Percentiles rank a stretch among this genome's conserved stretches.
Evolutionary conservation across 2,113 vertebrate species (phyloP).

Genomic region (Ranitomeya variabilis): DNA sequence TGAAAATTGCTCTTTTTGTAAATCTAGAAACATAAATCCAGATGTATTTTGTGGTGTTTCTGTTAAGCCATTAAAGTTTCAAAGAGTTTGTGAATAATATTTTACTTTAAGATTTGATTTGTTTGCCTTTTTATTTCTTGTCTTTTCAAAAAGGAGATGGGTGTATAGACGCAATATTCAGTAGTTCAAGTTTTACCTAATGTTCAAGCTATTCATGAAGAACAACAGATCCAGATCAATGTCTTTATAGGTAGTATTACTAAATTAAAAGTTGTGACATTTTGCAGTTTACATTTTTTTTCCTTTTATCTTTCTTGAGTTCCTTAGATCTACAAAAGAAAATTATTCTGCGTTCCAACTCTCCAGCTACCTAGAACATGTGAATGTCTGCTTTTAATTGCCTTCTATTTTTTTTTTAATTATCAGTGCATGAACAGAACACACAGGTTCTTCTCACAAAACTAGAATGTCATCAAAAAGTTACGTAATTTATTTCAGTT

Average conservation of each 20-base stretch:
- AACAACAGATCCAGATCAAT: not conserved
- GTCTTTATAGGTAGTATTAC: not conserved
- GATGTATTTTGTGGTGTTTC: constrained; percentile 16
- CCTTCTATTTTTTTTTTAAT: no score
- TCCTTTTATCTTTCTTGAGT: not conserved
- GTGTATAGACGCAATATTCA: not conserved
- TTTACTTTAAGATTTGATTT: not conserved
- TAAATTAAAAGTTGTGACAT: not conserved
- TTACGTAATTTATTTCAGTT: no score
- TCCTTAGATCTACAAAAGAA: not conserved
- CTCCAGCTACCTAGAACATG: not conserved
- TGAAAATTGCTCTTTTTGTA: constrained; percentile 48
- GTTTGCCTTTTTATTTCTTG: not conserved
- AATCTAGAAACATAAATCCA: constrained; percentile 22
- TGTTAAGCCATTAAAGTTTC: not conserved
- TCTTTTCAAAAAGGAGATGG: not conserved
- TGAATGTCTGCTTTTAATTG: not conserved
- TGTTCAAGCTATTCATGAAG: not conserved
- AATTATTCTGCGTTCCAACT: not conserved
- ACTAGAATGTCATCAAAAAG: no score
- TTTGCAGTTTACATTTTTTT: not conserved
- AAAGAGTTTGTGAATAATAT: constrained; percentile 8
- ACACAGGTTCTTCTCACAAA: no score
- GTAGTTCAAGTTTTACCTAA: not conserved
- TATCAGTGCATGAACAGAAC: no score